Conservation (phyloP, 2,113 vertebrate species). For the Myrmophylax atrothorax region DNA sequence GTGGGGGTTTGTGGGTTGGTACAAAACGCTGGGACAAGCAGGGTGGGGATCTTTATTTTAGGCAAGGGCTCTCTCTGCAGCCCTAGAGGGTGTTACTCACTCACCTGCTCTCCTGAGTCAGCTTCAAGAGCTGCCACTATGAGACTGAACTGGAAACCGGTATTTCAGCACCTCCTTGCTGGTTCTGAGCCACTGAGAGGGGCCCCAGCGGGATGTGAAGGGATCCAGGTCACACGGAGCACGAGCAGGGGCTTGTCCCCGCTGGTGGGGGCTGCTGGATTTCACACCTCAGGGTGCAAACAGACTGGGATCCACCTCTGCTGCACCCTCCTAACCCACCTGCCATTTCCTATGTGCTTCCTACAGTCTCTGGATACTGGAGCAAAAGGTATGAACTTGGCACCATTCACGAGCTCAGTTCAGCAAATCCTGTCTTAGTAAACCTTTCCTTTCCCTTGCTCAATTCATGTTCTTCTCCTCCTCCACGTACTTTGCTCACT, state of each 20-base stretch:
- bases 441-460: not conserved
- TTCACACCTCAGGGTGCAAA: not conserved
- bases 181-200: not conserved
- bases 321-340: accelerated
- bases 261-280: not conserved
- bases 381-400: not conserved
- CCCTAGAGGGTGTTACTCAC: not conserved
- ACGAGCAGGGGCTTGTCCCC: accelerated
- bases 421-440: not conserved
- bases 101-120: not conserved
- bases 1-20: not conserved
- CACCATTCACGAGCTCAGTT: accelerated
- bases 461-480: not conserved
- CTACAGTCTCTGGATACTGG: accelerated
- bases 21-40: not conserved
- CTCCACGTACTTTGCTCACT: accelerated
- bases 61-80: not conserved
- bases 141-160: not conserved
- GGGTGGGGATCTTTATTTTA: not conserved
- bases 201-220: not conserved
- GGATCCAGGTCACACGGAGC: accelerated
- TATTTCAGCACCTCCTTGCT: not conserved
- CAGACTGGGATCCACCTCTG: not conserved
- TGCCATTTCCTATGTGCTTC: not conserved
- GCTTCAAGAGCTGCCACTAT: not conserved